Evolutionary conservation across 2,888 invertebrate genomes (phyloP), one percentile per base, ranked within the genome.

Genomic region (Cordilura impudica): DNA sequence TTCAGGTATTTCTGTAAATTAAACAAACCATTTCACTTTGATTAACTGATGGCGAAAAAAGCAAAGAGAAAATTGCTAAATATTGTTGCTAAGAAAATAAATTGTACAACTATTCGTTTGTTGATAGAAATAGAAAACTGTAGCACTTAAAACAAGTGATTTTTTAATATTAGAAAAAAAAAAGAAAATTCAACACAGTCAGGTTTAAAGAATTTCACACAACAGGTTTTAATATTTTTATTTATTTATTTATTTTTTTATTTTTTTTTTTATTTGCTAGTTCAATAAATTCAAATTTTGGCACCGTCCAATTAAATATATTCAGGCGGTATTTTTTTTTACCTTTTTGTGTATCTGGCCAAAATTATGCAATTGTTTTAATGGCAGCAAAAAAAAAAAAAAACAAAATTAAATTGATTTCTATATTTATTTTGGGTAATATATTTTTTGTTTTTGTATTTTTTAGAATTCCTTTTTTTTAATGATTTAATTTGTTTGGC

Each of bases 371-470:
- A 72, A 67, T 66, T 67, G n/a, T 31, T 53, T 53, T 66, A 23
- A 45, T 56, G 18, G 47, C 56, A 56, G 19, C 19, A 23, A n/a
- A 23, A 45, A n/a, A 12, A 31, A 58, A n/a, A n/a, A n/a, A n/a
- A n/a, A n/a, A n/a, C n/a, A n/a, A n/a, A n/a, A n/a, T n/a, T n/a
- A n/a, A n/a, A n/a, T 35, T 63, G 21, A 39, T 53, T 53, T 66
- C 45, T 71, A 71, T 72, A 72, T 78, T 78, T 78, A 72, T 72
- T 72, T 76, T 51, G n/a, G n/a, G n/a, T n/a, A n/a, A 18, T 18
- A 21, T 65, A 12, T 29, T 29, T 51, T 53, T 47, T 18, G 23
- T 23, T 39, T 19, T 63, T 49, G 1, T 39, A n/a, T 4, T 31
- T 31, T 31, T 31, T 39, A 39, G 35, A 39, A 39, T 39, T 35